Evolutionary conservation across 1,140 invertebrate genomes (phyloP).

Genomic region (Drosophila sproati): DNA sequence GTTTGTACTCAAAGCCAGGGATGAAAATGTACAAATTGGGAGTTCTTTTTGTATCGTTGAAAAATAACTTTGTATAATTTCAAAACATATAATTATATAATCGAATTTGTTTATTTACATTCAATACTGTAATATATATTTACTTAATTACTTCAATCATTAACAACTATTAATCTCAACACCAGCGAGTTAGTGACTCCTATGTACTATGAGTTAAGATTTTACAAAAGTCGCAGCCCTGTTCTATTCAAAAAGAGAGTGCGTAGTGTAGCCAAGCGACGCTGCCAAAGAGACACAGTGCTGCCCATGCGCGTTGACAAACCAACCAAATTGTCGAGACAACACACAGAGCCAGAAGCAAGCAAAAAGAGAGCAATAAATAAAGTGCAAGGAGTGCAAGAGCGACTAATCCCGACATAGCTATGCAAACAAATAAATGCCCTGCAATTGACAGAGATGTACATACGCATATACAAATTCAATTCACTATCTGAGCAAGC

Average conservation of each 20-base stretch:
- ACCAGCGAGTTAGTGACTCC: not conserved
- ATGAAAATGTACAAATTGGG: slow-evolving; percentile 16
- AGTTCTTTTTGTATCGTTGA: not conserved
- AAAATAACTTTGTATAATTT: not conserved
- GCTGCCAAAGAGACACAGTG: slow-evolving; percentile 38
- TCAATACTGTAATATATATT: not conserved
- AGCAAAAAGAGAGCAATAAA: slow-evolving; percentile 15
- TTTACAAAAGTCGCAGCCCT: slow-evolving; percentile 22
- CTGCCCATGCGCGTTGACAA: slow-evolving; percentile 54
- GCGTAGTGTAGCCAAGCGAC: slow-evolving; percentile 42
- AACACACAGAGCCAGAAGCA: not conserved
- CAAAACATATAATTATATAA: not conserved
- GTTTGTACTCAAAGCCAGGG: slow-evolving; percentile 28
- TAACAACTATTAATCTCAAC: not conserved
- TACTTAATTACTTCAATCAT: not conserved
- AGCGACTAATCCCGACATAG: slow-evolving; percentile 7
- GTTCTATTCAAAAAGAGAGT: slow-evolving; percentile 25
- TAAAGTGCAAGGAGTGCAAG: slow-evolving; percentile 22
- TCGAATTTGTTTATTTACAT: not conserved
- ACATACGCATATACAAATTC: not conserved
- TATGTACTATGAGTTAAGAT: not conserved
- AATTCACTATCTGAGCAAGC: too few species aligned
- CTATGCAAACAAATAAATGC: slow-evolving; percentile 34
- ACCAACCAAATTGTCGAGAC: slow-evolving; percentile 23
- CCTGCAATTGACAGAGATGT: slow-evolving; percentile 16